Evolutionary conservation across 2,888 invertebrate species (phyloP).

Genomic region (Zaprionus obscuricornis): DNA sequence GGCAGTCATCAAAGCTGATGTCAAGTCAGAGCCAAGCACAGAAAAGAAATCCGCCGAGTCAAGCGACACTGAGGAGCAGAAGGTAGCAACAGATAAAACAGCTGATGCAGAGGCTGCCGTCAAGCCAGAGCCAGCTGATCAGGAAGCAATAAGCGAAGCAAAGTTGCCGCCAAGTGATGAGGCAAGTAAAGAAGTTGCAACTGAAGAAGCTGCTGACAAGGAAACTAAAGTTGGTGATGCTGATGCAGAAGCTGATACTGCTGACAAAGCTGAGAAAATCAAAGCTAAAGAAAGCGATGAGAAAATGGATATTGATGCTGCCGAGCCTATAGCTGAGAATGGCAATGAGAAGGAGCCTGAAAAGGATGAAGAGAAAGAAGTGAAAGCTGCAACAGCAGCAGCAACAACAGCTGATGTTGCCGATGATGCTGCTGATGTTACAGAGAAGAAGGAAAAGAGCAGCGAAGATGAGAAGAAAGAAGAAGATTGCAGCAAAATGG

Average conservation of each 20-base stretch:
- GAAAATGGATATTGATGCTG: conserved; percentile 73
- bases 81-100: conserved; percentile 28
- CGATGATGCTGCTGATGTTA: conserved; percentile 18
- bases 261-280: conserved; percentile 55
- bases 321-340: conserved; percentile 62
- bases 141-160: conserved; percentile 26
- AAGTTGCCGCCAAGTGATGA: conserved; percentile 36
- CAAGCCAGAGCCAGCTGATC: conserved; percentile 43
- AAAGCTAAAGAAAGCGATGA: conserved; percentile 83
- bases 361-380: conserved; percentile 34
- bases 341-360: conserved; percentile 44
- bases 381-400: conserved; percentile 47
- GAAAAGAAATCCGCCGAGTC: conserved; percentile 29
- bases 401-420: conserved; percentile 25
- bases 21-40: conserved; percentile 42
- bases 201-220: conserved; percentile 7
- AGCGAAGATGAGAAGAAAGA: conserved; percentile 14
- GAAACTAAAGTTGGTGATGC: conserved; percentile 29
- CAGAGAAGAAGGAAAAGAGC: conserved; percentile 29
- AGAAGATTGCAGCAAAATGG: conserved; percentile 39
- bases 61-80: conserved; percentile 27
- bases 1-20: conserved; percentile 61
- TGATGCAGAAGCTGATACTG: conserved; percentile 18
- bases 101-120: conserved; percentile 39
- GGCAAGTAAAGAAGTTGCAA: conserved; percentile 28